A percentile compares a stretch with the other conserved stretches of the same genome.
phyloP scores from a whole-genome alignment of 2,797 vertebrate genomes.

The Liparis tanakae region DNA sequence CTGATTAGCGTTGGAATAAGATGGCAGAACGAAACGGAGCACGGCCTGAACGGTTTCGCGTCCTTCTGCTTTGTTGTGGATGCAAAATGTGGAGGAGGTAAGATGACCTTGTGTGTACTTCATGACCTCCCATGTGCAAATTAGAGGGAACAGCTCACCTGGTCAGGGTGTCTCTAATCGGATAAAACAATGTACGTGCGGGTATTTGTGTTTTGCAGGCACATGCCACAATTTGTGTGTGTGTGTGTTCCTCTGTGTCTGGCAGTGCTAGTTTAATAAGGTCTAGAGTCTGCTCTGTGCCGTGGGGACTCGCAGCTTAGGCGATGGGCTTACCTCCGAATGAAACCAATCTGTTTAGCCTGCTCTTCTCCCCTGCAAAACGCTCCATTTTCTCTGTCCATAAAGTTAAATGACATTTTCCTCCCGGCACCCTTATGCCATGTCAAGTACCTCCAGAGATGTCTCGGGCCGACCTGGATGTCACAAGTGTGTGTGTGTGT shows the following conservation, averaged over 20 bases:
- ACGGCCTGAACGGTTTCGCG: constrained; percentile 62
- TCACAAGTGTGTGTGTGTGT: constrained; percentile 64
- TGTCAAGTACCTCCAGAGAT: constrained; percentile 75
- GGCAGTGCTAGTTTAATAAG: constrained; percentile 82
- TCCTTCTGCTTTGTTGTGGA: constrained; percentile 77
- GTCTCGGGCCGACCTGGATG: constrained; percentile 66
- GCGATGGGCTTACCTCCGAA: constrained; percentile 82
- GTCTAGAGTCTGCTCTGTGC: constrained; percentile 83
- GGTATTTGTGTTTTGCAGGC: constrained; percentile 70
- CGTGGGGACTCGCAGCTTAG: constrained; percentile 76
- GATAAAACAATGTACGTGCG: constrained; percentile 31
- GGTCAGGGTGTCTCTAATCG: constrained; percentile 20
- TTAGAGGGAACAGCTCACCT: constrained; percentile 8
- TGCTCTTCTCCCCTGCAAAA: constrained; percentile 79
- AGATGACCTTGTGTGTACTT: constrained; percentile 61
- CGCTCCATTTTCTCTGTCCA: constrained; percentile 78
- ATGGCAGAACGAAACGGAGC: constrained; percentile 75
- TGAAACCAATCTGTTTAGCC: constrained; percentile 86
- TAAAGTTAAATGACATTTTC: constrained; percentile 84
- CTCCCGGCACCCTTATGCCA: constrained; percentile 68
- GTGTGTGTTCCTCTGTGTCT: constrained; percentile 57
- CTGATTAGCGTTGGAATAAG: constrained; percentile 60
- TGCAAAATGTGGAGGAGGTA: constrained; percentile 79
- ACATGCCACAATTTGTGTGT: constrained; percentile 68
- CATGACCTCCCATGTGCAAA: constrained; percentile 34